A percentile compares a stretch with the other conserved stretches of the same genome.
These are phyloP conservation scores for Scolopax bukidnonensis DNA, from an alignment of 2,797 vertebrate species.

Conservation along the genomic window DNA sequence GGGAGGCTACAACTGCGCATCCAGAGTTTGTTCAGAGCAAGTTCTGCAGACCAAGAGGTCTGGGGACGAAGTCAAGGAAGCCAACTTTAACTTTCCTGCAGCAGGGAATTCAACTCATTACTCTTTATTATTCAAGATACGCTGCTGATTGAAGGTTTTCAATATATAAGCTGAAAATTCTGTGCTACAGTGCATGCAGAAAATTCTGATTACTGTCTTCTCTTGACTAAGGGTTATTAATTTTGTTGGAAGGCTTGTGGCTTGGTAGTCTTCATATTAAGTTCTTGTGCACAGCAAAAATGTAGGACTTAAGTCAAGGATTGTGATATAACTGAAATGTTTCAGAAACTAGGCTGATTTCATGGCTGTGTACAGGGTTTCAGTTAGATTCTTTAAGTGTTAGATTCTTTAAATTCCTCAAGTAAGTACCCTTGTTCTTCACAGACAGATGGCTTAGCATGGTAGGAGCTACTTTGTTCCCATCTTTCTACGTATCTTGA, in stretches of 20 bases:
- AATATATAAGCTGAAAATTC: neutral
- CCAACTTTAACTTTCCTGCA: neutral
- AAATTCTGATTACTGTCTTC: neutral
- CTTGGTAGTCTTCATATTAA: neutral
- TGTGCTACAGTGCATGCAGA: neutral
- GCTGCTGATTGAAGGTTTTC: neutral
- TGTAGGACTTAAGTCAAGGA: neutral
- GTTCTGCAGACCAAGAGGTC: neutral
- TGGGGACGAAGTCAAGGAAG: neutral
- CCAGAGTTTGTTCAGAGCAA: neutral
- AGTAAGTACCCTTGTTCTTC: neutral
- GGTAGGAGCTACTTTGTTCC: neutral
- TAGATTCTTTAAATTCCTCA: neutral
- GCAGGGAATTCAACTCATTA: neutral
- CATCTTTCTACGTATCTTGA: too few relatives aligned
- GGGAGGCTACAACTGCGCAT: accelerated
- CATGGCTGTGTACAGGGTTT: neutral
- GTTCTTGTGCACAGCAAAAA: neutral
- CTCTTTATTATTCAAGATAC: neutral
- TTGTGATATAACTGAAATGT: neutral
- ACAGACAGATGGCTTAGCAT: neutral
- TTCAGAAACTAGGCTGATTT: neutral
- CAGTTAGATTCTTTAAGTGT: neutral
- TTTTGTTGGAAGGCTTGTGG: neutral
- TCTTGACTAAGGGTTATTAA: neutral